These are phyloP conservation scores for Cetoscarus ocellatus DNA, from an alignment of 2,797 vertebrate genomes.

Conservation along the genomic window DNA sequence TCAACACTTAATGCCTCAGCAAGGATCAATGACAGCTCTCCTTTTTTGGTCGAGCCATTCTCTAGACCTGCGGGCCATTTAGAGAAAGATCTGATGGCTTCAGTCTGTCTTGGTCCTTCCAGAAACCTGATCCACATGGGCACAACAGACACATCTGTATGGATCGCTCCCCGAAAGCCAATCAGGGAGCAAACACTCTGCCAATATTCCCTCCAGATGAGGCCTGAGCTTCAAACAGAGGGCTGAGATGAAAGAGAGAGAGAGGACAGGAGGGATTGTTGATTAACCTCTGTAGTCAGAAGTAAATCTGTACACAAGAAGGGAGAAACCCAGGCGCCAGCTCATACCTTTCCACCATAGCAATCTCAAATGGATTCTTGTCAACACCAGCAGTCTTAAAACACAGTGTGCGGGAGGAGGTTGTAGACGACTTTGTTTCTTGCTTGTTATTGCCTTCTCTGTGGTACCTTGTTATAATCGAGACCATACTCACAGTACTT, in stretches of 20 bases:
- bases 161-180: slow-evolving; percentile 75
- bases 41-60: slow-evolving; percentile 54
- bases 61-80: slow-evolving; percentile 67
- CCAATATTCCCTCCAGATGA: slow-evolving; percentile 80
- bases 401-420: slow-evolving; percentile 51
- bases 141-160: slow-evolving; percentile 78
- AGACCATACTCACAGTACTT: slow-evolving; percentile 6
- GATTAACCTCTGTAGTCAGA: slow-evolving; percentile 75
- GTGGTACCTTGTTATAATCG: slow-evolving; percentile 42
- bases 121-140: slow-evolving; percentile 74
- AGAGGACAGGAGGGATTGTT: slow-evolving; percentile 66
- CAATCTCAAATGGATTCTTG: slow-evolving; percentile 68
- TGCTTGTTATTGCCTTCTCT: slow-evolving; percentile 58
- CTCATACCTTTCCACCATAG: slow-evolving; percentile 60
- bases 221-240: slow-evolving; percentile 65
- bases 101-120: slow-evolving; percentile 57
- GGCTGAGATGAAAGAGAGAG: slow-evolving; percentile 70
- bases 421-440: slow-evolving; percentile 56
- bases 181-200: slow-evolving; percentile 81
- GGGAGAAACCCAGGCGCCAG: slow-evolving; percentile 48
- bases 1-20: slow-evolving; percentile 55
- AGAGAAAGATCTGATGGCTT: slow-evolving; percentile 73
- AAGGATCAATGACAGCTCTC: slow-evolving; percentile 63
- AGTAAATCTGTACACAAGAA: slow-evolving; percentile 71
- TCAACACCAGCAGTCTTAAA: slow-evolving; percentile 69